Conservation (phyloP, 2,113 vertebrate species). For the Platanista minor region DNA sequence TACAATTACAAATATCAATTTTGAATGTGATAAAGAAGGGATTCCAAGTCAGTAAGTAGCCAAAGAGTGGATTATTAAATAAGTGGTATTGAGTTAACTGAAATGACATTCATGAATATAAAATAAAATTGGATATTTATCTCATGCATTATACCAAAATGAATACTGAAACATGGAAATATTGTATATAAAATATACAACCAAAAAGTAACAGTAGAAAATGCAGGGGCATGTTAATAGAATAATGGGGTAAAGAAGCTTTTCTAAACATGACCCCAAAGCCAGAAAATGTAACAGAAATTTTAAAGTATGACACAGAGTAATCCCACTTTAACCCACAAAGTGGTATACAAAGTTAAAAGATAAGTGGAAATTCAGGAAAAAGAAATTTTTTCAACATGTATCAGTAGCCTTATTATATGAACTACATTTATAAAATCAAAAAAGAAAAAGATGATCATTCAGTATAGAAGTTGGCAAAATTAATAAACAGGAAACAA, state of each 20-base stretch:
- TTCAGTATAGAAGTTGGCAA: not conserved
- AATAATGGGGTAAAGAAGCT: not conserved
- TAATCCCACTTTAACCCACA: not conserved
- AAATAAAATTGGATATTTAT: not conserved
- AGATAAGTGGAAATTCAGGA: not conserved
- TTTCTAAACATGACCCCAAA: not conserved
- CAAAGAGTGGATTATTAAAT: not conserved
- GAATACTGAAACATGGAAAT: not conserved
- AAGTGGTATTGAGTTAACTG: not conserved
- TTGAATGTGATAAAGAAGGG: not conserved
- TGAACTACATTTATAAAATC: not conserved
- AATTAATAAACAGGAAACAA: not conserved
- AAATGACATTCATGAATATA: not conserved
- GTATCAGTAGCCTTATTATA: not conserved
- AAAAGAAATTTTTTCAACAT: not conserved
- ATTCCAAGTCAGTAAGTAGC: not conserved
- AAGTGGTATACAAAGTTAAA: not conserved
- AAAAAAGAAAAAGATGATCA: not conserved
- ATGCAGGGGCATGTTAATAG: not conserved
- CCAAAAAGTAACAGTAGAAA: not conserved
- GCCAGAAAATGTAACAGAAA: not conserved
- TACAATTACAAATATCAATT: not conserved
- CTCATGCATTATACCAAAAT: not conserved
- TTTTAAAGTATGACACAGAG: not conserved
- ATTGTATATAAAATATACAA: not conserved